Conservation (phyloP, 2,113 vertebrate genomes). For the Speoplatyrhinus poulsoni region DNA sequence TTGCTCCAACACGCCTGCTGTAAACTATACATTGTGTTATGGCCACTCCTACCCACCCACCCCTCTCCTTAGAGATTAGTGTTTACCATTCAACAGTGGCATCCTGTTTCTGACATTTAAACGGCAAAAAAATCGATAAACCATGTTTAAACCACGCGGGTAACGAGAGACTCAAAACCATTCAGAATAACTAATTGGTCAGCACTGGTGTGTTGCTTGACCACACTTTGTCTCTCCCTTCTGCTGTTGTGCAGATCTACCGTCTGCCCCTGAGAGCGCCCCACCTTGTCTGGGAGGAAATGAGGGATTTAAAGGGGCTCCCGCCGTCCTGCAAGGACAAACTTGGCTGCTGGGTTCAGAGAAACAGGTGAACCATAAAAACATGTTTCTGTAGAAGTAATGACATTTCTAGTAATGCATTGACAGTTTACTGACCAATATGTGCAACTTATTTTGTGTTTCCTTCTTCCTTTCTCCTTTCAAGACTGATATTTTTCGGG, state of each 20-base stretch:
- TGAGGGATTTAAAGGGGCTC: slow-evolving; percentile 86
- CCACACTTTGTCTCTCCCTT: not conserved
- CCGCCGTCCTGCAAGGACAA: slow-evolving; percentile 95
- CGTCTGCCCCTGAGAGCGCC: slow-evolving; percentile 83
- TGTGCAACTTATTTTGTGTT: not conserved
- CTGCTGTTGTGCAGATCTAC: slow-evolving; percentile 81
- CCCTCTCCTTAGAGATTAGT: no score
- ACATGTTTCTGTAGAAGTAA: not conserved
- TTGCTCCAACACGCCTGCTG: no score
- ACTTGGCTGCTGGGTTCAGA: slow-evolving; percentile 94
- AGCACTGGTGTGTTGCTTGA: no score
- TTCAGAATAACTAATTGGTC: no score
- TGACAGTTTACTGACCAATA: not conserved
- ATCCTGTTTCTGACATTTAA: no score
- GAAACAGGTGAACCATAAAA: slow-evolving; percentile 83
- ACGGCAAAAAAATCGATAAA: no score
- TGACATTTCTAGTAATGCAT: not conserved
- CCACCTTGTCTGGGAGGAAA: slow-evolving; percentile 87
- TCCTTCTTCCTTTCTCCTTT: slow-evolving; percentile 16
- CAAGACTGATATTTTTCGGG: slow-evolving; percentile 92
- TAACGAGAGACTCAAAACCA: no score
- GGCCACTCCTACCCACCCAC: no score
- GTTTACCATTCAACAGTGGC: no score
- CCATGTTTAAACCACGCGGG: no score
- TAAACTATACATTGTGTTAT: no score